Base-by-base conservation (phyloP, 1,140 invertebrate genomes). In the Vanessa atalanta region DNA sequence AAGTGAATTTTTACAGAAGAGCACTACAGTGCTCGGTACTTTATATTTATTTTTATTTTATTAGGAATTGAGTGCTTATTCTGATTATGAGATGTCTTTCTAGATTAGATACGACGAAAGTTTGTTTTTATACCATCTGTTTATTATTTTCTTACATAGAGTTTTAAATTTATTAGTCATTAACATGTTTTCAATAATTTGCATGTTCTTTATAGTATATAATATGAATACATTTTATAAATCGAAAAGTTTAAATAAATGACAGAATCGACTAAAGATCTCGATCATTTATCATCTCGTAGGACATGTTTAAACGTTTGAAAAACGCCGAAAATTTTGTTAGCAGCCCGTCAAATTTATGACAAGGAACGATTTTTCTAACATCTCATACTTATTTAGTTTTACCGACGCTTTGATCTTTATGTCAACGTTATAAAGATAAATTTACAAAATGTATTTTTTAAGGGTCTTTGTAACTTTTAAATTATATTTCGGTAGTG, bases 331-430 rank as follows among this genome's bases (percentile, higher is more conserved):
- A 78, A 80, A 80, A 73, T 73, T 65, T 67, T 80, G 72, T 82
- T 74, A 70, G 69, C 53, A 47, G 26, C 64, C 57, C 77, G 81
- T 83, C 81, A 80, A 55, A 72, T n/a, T 50, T 55, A 47, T 80
- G 81, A 83, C 79, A 78, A 55, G 69, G 48, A 65, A 67, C 64
- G 69, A 80, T 80, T 83, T 83, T 83, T 80, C 79, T 78, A 77
- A 12, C 47, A 13, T 61, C n/a, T 64, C 26, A 47, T 57, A 55
- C 73, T 70, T 61, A 11, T 13, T 68, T 65, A 48, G 13, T n/a
- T 51, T 23, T 72, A 3, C 48, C 13, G 11, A 60, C 26, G 7
- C 4, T 20, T 37, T 47, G 47, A 26, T 43, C 37, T 65, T 64
- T 67, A 73, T 63, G 13, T 43, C 23, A 16, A 37, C 13, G 37